Evolutionary conservation across 2,113 vertebrate genomes (phyloP).

Genomic region (Copsychus sechellarum): DNA sequence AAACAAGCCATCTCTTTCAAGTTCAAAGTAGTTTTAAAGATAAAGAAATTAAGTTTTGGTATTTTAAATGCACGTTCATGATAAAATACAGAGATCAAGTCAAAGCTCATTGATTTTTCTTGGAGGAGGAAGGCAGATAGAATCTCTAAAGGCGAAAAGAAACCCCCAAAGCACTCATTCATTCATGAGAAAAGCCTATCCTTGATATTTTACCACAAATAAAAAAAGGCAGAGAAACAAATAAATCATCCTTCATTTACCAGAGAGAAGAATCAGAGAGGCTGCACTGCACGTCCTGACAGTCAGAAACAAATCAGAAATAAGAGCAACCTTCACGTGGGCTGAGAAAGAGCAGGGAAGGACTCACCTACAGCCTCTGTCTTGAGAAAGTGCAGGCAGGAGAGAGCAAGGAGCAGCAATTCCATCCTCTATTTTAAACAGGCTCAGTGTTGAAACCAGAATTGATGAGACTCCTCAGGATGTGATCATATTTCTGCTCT

Average conservation of each 20-base stretch:
- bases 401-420: constrained; percentile 24
- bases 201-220: not conserved
- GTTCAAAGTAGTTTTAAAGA: not conserved
- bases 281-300: not conserved
- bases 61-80: not conserved
- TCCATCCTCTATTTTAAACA: constrained; percentile 50
- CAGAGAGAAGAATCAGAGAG: not conserved
- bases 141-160: not conserved
- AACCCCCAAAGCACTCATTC: not conserved
- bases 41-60: not conserved
- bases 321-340: not conserved
- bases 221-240: not conserved
- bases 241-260: not conserved
- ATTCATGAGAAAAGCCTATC: not conserved
- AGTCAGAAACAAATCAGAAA: not conserved
- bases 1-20: not conserved
- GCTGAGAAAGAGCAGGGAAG: constrained; percentile 14
- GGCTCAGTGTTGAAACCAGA: constrained; percentile 28
- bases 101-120: constrained; percentile 18
- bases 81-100: not conserved
- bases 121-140: not conserved
- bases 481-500: constrained; percentile 56
- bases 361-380: constrained; percentile 59
- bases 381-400: constrained; percentile 34
- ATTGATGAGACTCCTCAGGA: constrained; percentile 28